Conservation (phyloP, 2,797 vertebrate species). For the Garrulus glandarius region DNA sequence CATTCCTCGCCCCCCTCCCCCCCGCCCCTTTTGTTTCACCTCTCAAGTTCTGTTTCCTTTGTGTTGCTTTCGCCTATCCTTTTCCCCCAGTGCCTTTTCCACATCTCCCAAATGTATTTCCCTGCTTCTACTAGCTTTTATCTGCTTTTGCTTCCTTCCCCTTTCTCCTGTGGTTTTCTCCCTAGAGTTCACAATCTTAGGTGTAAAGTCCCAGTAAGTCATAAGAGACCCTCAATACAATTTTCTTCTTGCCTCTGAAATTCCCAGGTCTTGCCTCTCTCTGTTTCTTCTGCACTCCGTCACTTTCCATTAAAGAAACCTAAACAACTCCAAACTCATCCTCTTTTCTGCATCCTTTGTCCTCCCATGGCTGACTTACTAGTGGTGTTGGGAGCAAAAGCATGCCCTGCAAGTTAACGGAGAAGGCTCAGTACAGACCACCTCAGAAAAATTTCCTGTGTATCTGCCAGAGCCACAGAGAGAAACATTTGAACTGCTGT, state of each 20-base stretch:
- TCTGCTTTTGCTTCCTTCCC: neutral
- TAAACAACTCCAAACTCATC: neutral
- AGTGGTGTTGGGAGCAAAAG: neutral
- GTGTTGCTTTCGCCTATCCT: neutral
- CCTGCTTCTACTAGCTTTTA: neutral
- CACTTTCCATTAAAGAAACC: neutral
- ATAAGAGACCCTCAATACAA: neutral
- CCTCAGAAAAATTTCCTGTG: neutral
- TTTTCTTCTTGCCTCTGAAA: neutral
- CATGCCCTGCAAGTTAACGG: neutral
- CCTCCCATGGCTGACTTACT: neutral
- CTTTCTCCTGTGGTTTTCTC: neutral
- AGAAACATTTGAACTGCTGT: neutral
- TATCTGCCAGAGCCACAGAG: neutral
- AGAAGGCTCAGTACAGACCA: neutral
- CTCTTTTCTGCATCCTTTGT: neutral
- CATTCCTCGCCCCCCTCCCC: neutral
- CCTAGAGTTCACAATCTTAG: neutral
- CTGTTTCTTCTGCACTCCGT: neutral
- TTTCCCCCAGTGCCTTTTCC: neutral
- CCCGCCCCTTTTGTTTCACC: accelerated
- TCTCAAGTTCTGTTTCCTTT: neutral
- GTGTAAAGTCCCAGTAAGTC: neutral
- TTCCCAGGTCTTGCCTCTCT: neutral
- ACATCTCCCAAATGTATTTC: neutral